Conservation (phyloP, 1,140 invertebrate genomes). For the Pissodes strobi region DNA sequence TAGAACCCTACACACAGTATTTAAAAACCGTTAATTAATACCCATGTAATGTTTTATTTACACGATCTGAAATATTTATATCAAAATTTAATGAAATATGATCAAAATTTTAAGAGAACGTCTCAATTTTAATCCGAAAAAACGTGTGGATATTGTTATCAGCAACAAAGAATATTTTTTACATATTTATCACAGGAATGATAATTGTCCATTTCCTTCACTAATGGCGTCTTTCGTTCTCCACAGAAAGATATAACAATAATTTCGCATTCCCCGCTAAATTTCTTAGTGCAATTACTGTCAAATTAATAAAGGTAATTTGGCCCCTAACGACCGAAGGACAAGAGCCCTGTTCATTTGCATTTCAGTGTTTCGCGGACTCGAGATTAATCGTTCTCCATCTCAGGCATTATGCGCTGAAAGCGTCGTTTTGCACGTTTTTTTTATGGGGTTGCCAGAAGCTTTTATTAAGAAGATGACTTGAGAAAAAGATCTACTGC, state of each 20-base stretch:
- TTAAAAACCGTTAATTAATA: too few relatives aligned
- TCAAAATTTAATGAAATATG: too few relatives aligned
- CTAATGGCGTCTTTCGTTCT: neutral
- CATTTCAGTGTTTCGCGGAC: slow-evolving; percentile 21
- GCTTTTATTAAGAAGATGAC: slow-evolving; percentile 25
- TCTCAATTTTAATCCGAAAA: neutral
- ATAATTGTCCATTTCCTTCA: neutral
- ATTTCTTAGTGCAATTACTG: slow-evolving; percentile 16
- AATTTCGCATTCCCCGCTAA: slow-evolving; percentile 9
- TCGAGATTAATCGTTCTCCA: slow-evolving; percentile 21
- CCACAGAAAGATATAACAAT: slow-evolving; percentile 17
- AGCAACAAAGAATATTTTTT: neutral
- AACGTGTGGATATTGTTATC: too few relatives aligned
- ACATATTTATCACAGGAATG: neutral
- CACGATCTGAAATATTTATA: too few relatives aligned
- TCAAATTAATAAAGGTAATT: slow-evolving; percentile 34
- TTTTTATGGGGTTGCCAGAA: neutral
- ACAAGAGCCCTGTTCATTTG: slow-evolving; percentile 16
- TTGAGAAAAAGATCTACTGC: slow-evolving; percentile 15
- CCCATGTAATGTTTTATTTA: too few relatives aligned
- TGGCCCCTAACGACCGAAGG: slow-evolving; percentile 19
- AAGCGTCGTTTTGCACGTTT: slow-evolving; percentile 15
- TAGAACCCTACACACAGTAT: too few relatives aligned
- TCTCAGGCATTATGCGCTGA: slow-evolving; percentile 19
- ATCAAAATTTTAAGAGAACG: too few relatives aligned